A percentile compares a stretch with the other conserved stretches of the same genome.
phyloP scores from a whole-genome alignment of 2,113 vertebrate species.

The Brachionichthys hirsutus region DNA sequence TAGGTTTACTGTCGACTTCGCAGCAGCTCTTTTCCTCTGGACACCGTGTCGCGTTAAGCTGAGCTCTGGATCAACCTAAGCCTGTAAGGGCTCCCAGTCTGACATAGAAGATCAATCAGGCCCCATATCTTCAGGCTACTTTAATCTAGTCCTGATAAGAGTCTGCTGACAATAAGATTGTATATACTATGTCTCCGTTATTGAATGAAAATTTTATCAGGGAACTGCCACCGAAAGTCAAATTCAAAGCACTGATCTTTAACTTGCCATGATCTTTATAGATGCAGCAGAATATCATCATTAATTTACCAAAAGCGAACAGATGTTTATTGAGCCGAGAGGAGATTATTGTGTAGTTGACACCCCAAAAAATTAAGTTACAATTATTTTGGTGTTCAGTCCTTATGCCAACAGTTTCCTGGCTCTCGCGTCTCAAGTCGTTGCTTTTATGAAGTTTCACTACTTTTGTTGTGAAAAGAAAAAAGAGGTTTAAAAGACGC shows the following conservation, averaged over 20 bases:
- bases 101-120: constrained; percentile 16
- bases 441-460: neutral
- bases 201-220: neutral
- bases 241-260: neutral
- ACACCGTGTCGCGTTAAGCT: constrained; percentile 22
- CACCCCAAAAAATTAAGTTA: too few species aligned
- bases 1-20: constrained; percentile 30
- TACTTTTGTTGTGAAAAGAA: too few species aligned
- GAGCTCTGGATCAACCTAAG: constrained; percentile 38
- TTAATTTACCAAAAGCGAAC: too few species aligned
- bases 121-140: constrained; percentile 4
- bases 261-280: neutral
- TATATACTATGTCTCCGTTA: too few species aligned
- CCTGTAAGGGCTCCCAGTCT: constrained; percentile 18
- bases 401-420: neutral
- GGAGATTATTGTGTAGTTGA: too few species aligned
- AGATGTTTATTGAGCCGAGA: too few species aligned
- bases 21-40: constrained; percentile 16
- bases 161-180: constrained; percentile 5
- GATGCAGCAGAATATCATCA: neutral
- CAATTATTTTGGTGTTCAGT: neutral
- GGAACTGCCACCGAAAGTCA: constrained; percentile 1
- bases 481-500: neutral
- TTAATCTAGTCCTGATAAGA: constrained; percentile 8
- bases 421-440: neutral